Base-by-base conservation (phyloP, 2,113 vertebrate species). In the Tragelaphus strepsiceros region DNA sequence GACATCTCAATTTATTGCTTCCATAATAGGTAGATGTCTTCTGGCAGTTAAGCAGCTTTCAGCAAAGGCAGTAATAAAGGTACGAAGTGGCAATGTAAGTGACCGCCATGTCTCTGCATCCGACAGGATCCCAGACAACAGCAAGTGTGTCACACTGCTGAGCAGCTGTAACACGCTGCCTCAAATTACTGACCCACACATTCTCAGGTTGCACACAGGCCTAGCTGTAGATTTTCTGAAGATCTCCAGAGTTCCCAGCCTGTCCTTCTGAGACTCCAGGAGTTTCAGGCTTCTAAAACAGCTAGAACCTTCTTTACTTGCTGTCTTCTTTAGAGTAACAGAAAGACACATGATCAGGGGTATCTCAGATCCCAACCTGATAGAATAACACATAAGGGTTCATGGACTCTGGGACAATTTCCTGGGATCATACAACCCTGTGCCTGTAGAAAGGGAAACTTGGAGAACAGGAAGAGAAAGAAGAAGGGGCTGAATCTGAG, bases 11-110 rank as follows among this genome's bases (percentile, higher is more conserved):
- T 98, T 98, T 98, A 98, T 94, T 95, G 94, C 87, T 93, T 81
- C 97, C 74, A 96, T 97, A 98, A 98, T 97, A 54, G 96, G 32
- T 94, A 99, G 98, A 98, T 94, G 95, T 98, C 90, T 97, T 89
- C 86, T 95, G 90, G 93, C 96, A 98, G 82, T 98, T 98, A 98
- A 98, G 96, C 53, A 58, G 53, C 46, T 98, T 98, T 98, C 97
- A 98, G 95, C 80, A 96, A 98, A 98, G 77, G 58, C 39, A 97
- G 88, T 93, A 92, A 90, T 97, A 96, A 98, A 97, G 96, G 90
- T 95, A 89, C 32, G 53, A 88, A 81, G 86, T 5, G 59, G 89
- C 88, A 64, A 97, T 97, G 93, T 88, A 98, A 98, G 95, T 32
- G 56, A 64, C 83, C 89, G 0, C 8, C 11, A 3, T 3, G 82